Evolutionary conservation across 2,113 vertebrate species (phyloP).

Genomic region (Motacilla alba): DNA sequence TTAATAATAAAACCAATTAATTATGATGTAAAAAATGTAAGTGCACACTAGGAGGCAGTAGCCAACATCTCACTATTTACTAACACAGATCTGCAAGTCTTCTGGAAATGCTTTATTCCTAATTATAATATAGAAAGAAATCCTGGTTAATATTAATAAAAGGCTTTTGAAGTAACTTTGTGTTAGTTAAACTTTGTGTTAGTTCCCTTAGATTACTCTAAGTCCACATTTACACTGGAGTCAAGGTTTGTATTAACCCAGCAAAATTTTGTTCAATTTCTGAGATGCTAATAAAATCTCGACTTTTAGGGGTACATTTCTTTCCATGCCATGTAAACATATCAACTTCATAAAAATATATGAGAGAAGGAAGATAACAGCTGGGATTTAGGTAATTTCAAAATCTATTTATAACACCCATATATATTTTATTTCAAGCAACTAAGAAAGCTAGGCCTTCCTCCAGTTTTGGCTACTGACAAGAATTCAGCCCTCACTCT

Average conservation of each 20-base stretch:
- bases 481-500: neutral
- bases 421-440: neutral
- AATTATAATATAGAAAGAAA: neutral
- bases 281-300: neutral
- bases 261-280: neutral
- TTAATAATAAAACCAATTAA: neutral
- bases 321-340: neutral
- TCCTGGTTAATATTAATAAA: neutral
- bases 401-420: neutral
- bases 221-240: neutral
- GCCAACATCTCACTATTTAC: neutral
- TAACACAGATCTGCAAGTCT: neutral
- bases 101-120: neutral
- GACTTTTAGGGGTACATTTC: neutral
- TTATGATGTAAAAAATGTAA: neutral
- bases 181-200: neutral
- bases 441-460: neutral
- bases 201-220: neutral
- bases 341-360: neutral
- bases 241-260: neutral
- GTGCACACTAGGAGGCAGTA: neutral
- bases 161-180: neutral
- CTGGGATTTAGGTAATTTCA: neutral
- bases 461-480: neutral
- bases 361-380: neutral